Percentiles rank a stretch among this genome's conserved stretches.
Conservation (phyloP, 30 jellyfish, hydroid and myxozoan genomes). For the Cassiopea andromeda region DNA sequence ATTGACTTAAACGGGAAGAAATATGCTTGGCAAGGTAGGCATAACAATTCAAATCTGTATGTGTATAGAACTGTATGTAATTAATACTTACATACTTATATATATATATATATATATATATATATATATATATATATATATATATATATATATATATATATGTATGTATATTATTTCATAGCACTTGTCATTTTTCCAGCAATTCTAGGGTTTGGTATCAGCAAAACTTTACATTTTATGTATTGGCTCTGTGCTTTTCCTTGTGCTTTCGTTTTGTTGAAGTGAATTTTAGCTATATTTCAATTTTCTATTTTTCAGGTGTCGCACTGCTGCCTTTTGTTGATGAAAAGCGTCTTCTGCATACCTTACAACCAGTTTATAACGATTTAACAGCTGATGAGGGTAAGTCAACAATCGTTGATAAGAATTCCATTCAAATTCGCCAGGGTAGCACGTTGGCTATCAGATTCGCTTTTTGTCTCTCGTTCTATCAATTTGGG, state of each 20-base stretch:
- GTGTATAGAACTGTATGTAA: too few species aligned
- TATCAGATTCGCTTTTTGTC: neutral
- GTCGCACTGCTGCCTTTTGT: conserved; percentile 98
- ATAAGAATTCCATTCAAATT: neutral
- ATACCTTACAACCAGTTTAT: conserved; percentile 66
- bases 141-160: too few species aligned
- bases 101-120: too few species aligned
- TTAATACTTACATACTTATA: too few species aligned
- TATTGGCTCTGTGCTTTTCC: too few species aligned
- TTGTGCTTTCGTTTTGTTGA: too few species aligned
- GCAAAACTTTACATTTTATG: too few species aligned
- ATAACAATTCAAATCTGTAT: neutral
- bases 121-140: too few species aligned
- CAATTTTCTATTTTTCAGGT: conserved; percentile 63
- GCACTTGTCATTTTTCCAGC: too few species aligned
- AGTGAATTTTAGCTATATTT: neutral
- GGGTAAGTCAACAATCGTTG: conserved; percentile 35
- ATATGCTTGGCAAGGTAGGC: conserved; percentile 98
- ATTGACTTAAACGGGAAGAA: conserved; percentile 96
- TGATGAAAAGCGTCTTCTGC: conserved; percentile 90
- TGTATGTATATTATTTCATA: too few species aligned
- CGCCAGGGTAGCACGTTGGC: neutral
- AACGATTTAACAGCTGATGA: conserved; percentile 88
- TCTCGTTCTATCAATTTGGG: neutral
- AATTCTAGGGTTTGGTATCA: too few species aligned